phyloP scores from a whole-genome alignment of 2,797 vertebrate species.

The Lagorchestes hirsutus region DNA sequence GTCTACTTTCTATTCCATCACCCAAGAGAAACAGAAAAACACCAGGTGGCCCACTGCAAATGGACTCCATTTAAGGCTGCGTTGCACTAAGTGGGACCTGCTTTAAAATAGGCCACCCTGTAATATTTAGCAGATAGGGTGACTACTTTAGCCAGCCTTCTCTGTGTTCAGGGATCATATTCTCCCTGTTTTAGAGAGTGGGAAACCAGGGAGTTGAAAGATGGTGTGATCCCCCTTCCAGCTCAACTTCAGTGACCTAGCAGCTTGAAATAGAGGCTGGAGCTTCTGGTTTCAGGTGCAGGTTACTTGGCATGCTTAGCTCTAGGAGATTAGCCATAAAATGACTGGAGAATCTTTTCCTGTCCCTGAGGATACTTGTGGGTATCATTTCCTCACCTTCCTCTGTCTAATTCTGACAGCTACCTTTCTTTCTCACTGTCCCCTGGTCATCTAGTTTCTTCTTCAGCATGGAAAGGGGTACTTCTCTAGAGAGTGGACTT shows the following conservation, averaged over 20 bases:
- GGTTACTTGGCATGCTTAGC: background rate
- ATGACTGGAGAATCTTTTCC: background rate
- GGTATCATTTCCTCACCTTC: conserved; percentile 1
- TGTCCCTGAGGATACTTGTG: background rate
- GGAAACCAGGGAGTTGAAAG: background rate
- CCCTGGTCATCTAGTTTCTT: background rate
- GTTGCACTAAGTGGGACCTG: background rate
- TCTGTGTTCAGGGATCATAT: conserved; percentile 2
- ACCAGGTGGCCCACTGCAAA: conserved; percentile 9
- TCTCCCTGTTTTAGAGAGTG: background rate
- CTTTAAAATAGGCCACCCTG: background rate
- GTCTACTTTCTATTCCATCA: background rate
- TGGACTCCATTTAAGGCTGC: background rate
- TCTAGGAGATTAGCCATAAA: background rate
- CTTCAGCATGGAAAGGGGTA: background rate
- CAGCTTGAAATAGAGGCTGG: background rate
- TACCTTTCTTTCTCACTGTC: background rate
- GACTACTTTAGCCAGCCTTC: background rate
- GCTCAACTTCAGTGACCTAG: background rate
- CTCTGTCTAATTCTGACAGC: background rate
- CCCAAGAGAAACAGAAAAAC: conserved; percentile 14
- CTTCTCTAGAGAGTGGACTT: background rate
- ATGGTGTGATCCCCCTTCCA: background rate
- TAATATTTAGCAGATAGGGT: conserved; percentile 1
- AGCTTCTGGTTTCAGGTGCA: background rate